Evolutionary conservation across 2,888 invertebrate species (phyloP).

Genomic region (Pyrocoelia pectoralis): DNA sequence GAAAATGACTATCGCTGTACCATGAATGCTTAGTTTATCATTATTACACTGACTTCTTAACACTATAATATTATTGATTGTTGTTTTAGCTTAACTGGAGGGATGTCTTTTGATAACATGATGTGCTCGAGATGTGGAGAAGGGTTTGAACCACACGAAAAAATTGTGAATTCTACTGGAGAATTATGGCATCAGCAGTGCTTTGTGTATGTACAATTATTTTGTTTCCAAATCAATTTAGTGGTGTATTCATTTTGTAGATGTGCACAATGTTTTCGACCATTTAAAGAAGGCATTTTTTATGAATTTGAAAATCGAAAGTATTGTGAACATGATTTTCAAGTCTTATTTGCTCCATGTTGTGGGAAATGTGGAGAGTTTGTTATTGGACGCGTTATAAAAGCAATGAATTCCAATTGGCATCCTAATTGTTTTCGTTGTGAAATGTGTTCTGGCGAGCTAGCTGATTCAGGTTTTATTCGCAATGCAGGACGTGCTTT

Average conservation of each 20-base stretch:
- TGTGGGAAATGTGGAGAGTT: conserved; percentile 86
- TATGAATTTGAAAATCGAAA: conserved; percentile 99
- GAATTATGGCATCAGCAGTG: conserved; percentile 99
- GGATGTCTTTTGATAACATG: conserved; percentile 91
- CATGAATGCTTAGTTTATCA: too few species aligned
- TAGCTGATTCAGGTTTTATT: conserved; percentile 98
- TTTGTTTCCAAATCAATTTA: background rate
- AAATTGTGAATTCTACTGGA: conserved; percentile 98
- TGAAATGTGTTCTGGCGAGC: conserved; percentile 87
- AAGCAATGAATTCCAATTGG: conserved; percentile 99
- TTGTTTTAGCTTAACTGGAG: conserved; percentile 60
- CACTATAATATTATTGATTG: too few species aligned
- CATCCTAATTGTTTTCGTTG: conserved; percentile 98
- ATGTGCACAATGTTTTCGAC: conserved; percentile 98
- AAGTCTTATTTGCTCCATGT: conserved; percentile 87
- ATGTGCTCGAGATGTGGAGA: conserved; percentile 95
- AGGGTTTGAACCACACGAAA: conserved; percentile 95
- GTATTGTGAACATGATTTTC: conserved; percentile 99
- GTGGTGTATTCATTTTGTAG: conserved; percentile 60
- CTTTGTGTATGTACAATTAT: conserved; percentile 85
- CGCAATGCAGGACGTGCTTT: conserved; percentile 86
- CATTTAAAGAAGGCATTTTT: conserved; percentile 96
- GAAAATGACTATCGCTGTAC: too few species aligned
- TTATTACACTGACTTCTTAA: too few species aligned
- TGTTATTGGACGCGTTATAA: conserved; percentile 98